Conservation (phyloP, 2,797 vertebrate species). For the Gephyroberyx darwinii region DNA sequence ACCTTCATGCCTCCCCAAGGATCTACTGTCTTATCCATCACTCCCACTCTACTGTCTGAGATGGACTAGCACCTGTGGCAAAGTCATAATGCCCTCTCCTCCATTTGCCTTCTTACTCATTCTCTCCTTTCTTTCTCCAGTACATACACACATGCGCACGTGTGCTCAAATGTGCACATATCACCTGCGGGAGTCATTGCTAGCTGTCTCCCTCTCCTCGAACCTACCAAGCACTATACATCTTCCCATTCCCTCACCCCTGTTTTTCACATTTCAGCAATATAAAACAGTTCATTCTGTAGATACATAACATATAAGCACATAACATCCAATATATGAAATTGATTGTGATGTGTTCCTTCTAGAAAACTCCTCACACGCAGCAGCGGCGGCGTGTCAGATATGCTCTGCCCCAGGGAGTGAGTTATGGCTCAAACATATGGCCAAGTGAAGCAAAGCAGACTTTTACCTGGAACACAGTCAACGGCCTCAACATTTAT, state of each 20-base stretch:
- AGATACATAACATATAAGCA: background rate
- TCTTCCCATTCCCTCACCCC: background rate
- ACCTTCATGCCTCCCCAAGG: slow-evolving; percentile 52
- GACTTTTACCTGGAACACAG: slow-evolving; percentile 56
- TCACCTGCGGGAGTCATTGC: slow-evolving; percentile 12
- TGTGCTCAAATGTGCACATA: background rate
- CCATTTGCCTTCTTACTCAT: slow-evolving; percentile 15
- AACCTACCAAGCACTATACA: background rate
- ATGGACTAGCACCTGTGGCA: slow-evolving; percentile 59
- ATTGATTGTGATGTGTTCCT: slow-evolving; percentile 24
- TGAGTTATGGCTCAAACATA: slow-evolving; percentile 54
- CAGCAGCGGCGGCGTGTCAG: slow-evolving; percentile 26
- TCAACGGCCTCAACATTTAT: slow-evolving; percentile 41
- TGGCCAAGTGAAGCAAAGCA: slow-evolving; percentile 57
- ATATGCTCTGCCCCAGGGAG: slow-evolving; percentile 19
- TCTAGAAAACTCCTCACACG: slow-evolving; percentile 23
- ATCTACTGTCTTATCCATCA: slow-evolving; percentile 43
- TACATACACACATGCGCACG: background rate
- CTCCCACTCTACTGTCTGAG: slow-evolving; percentile 22
- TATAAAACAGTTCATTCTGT: too few species aligned
- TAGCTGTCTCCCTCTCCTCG: background rate
- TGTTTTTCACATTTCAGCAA: too few species aligned
- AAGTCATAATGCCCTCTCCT: slow-evolving; percentile 37
- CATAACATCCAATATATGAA: slow-evolving; percentile 9
- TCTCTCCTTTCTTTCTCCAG: background rate